Evolutionary conservation across 2,888 invertebrate genomes (phyloP).

Genomic region (Seira musarum): DNA sequence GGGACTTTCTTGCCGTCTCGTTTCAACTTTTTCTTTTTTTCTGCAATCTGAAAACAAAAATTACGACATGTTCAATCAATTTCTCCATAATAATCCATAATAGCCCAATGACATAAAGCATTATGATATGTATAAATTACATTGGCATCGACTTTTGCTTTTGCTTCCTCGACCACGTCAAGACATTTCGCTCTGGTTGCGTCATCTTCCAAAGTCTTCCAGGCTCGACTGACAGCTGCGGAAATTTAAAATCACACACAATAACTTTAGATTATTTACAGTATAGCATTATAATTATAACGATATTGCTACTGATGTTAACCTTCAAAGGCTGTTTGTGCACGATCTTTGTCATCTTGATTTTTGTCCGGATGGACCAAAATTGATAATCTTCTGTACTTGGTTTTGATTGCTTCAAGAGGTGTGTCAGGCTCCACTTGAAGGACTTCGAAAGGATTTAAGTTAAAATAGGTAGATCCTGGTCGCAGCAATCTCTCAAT

Average conservation of each 20-base stretch:
- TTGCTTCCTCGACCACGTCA: conserved; percentile 98
- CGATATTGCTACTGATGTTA: too few species aligned
- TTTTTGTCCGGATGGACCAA: conserved; percentile 99
- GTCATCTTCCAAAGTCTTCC: conserved; percentile 96
- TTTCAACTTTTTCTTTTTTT: conserved; percentile 94
- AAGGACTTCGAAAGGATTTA: conserved; percentile 95
- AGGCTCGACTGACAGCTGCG: conserved; percentile 90
- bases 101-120: background rate
- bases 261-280: background rate
- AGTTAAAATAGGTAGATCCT: conserved; percentile 98
- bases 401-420: conserved; percentile 95
- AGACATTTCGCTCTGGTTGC: conserved; percentile 93
- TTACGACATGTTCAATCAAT: background rate
- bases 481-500: conserved; percentile 95
- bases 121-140: conserved; percentile 73
- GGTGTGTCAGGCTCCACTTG: conserved; percentile 92
- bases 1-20: conserved; percentile 84
- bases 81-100: background rate
- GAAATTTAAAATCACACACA: conserved; percentile 65
- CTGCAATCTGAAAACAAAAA: conserved; percentile 81
- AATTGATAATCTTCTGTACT: conserved; percentile 96
- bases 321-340: conserved; percentile 92
- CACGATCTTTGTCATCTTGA: conserved; percentile 93
- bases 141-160: conserved; percentile 93
- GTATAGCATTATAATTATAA: conserved; percentile 1